Base-by-base conservation (phyloP, 37 sponge, comb jelly and placozoan species). In the Beroe ovata region DNA sequence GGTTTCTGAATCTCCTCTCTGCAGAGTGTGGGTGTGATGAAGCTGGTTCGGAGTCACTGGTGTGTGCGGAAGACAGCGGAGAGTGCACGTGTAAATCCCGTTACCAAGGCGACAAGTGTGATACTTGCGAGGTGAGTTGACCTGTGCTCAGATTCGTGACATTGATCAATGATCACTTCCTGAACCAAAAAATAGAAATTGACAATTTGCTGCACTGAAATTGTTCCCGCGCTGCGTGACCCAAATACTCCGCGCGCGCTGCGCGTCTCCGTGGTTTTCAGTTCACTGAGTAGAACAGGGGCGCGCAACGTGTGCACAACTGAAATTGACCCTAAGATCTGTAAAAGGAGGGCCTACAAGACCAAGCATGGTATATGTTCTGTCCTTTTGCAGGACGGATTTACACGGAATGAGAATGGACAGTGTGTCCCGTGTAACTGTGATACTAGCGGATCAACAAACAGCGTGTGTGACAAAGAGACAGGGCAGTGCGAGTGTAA, bases 351-450 rank as follows among this genome's bases (percentile, higher is more conserved):
- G n/a, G n/a, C n/a, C n/a, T n/a, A n/a, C n/a, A n/a, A n/a, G n/a
- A n/a, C n/a, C n/a, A n/a, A n/a, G n/a, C n/a, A n/a, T n/a, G n/a
- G n/a, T n/a, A n/a, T n/a, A n/a, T n/a, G n/a, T n/a, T n/a, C n/a
- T n/a, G n/a, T n/a, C n/a, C 11, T 47, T 6, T 47, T 47, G 1
- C 47, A 77, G 20, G 89, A 71, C 39, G 94, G 96, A 0, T 93
- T 89, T 59, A 93, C 92, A 42, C 89, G 91, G 64, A 6, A 88
- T 25, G 77, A 92, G 0, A 64, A 60, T 16, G 91, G 94, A 11
- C 54, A 47, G 54, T 77, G 84, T 77, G 28, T 77, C 4, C n/a
- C 84, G 22, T 77, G 84, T 77, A 40, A 77, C 25, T 77, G 84
- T 41, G 47, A 77, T 29, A 23, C 41, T 6, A 23, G 14, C 8